Evolutionary conservation across 2,888 invertebrate genomes (phyloP).

Genomic region (Digitonthophagus gazella): DNA sequence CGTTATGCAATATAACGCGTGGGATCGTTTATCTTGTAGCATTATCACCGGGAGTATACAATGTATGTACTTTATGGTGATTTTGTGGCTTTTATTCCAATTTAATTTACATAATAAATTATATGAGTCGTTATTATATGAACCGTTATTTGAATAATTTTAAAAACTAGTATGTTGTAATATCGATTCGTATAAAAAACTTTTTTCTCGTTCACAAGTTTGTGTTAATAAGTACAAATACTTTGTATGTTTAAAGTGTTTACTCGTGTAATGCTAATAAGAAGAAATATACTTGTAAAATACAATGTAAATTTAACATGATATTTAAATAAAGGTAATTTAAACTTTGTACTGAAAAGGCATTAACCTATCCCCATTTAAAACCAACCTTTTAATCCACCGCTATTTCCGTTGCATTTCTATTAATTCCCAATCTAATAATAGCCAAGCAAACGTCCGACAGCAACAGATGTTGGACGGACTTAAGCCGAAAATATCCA

Average conservation of each 20-base stretch:
- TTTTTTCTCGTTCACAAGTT: too few species aligned
- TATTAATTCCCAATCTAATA: not conserved
- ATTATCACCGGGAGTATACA: not conserved
- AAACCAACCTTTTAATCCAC: not conserved
- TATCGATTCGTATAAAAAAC: too few species aligned
- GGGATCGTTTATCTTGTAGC: not conserved
- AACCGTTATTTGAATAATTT: too few species aligned
- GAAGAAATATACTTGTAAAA: too few species aligned
- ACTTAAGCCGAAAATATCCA: not conserved
- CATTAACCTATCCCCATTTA: not conserved
- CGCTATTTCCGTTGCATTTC: not conserved
- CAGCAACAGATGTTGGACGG: not conserved
- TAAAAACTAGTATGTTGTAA: too few species aligned
- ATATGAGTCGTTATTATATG: too few species aligned
- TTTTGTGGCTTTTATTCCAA: not conserved
- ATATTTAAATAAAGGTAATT: not conserved
- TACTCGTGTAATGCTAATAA: not conserved
- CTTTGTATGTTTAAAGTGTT: too few species aligned
- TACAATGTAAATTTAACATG: not conserved
- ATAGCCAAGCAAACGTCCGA: not conserved
- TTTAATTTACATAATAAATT: not conserved
- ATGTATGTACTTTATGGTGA: not conserved
- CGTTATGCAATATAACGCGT: not conserved
- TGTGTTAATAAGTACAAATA: not conserved
- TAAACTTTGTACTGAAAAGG: not conserved